These are phyloP conservation scores for Paraescarpia echinospica DNA, from an alignment of 1,140 invertebrate species.

Conservation along the genomic window DNA sequence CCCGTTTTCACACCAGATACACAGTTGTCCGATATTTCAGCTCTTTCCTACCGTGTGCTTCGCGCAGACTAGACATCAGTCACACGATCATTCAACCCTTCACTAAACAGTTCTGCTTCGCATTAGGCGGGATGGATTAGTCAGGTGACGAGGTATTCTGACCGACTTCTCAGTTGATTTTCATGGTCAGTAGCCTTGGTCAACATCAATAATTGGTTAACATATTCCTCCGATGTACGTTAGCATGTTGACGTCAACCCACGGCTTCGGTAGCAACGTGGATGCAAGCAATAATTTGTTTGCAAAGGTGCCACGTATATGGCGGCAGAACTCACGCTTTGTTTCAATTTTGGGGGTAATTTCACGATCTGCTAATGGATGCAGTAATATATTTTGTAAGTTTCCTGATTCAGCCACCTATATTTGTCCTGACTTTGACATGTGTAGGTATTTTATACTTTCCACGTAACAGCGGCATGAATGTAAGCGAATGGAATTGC, in stretches of 20 bases:
- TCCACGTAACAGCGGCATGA: too few species aligned
- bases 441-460: not conserved
- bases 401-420: not conserved
- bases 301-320: too few species aligned
- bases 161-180: not conserved
- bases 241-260: not conserved
- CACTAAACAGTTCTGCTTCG: not conserved
- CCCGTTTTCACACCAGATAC: not conserved
- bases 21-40: not conserved
- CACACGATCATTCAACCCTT: not conserved
- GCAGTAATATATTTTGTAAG: too few species aligned
- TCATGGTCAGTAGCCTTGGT: not conserved
- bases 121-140: not conserved
- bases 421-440: not conserved
- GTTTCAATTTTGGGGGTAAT: too few species aligned
- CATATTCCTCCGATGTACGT: not conserved
- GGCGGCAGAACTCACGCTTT: too few species aligned
- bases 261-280: too few species aligned
- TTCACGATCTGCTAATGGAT: too few species aligned
- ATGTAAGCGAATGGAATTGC: too few species aligned
- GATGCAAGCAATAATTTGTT: too few species aligned
- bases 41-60: not conserved
- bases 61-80: not conserved
- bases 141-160: not conserved
- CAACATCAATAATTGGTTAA: not conserved